phyloP scores from a whole-genome alignment of 2,113 vertebrate species.

The Corynorhinus townsendii region DNA sequence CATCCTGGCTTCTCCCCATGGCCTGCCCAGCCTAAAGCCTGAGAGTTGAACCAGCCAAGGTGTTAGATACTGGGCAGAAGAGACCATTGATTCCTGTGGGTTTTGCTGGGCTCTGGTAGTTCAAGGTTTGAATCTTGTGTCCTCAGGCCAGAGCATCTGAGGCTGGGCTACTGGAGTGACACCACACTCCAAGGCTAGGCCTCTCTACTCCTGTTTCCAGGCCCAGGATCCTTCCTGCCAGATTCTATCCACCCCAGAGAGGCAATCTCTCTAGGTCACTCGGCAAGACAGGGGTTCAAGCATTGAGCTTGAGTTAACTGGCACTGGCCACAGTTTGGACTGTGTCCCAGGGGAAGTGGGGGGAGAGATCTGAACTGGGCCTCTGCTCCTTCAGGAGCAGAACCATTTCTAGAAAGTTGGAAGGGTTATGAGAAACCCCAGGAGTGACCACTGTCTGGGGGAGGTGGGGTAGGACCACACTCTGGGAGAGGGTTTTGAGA shows the following conservation, averaged over 20 bases:
- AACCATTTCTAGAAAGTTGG: background rate
- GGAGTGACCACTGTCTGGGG: background rate
- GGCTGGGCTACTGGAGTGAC: background rate
- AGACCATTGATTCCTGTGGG: background rate
- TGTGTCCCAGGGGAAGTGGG: too few species aligned
- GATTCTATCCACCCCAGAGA: background rate
- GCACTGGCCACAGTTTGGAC: background rate
- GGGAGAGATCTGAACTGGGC: background rate
- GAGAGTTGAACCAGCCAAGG: background rate
- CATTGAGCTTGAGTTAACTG: background rate
- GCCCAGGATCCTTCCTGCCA: background rate
- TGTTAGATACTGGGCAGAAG: background rate
- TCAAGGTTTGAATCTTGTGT: background rate
- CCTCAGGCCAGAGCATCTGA: background rate
- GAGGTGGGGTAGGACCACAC: background rate
- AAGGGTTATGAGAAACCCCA: background rate
- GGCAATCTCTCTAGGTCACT: background rate
- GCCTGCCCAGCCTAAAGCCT: background rate
- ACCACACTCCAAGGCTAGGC: background rate
- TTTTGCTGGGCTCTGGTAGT: background rate
- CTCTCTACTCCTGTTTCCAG: background rate
- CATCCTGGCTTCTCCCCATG: background rate
- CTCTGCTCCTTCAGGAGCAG: background rate
- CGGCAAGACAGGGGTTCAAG: background rate
- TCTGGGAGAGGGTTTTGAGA: background rate